Evolutionary conservation across 2,113 vertebrate species (phyloP).

Genomic region (Amphilophus citrinellus): DNA sequence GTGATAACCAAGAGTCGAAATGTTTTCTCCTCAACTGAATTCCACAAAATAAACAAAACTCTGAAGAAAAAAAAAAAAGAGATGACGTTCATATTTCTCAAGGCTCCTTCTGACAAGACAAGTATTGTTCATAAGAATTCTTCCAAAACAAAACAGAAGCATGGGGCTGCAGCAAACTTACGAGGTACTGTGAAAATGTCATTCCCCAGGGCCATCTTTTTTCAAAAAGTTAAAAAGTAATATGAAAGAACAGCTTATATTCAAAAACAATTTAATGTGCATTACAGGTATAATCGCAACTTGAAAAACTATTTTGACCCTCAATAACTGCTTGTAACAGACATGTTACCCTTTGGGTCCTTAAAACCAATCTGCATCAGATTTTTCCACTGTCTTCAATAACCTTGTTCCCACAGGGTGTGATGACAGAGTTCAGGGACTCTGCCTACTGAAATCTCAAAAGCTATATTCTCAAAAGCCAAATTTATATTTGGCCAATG

Average conservation of each 20-base stretch:
- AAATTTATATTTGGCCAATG: background rate
- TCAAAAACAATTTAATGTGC: conserved; percentile 31
- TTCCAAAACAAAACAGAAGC: conserved; percentile 2
- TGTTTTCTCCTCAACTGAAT: conserved; percentile 5
- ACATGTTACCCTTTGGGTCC: too few relatives aligned
- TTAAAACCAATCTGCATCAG: background rate
- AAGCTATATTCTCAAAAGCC: background rate
- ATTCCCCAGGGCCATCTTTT: background rate
- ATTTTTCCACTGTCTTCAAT: background rate
- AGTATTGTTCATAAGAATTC: conserved; percentile 51
- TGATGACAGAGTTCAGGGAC: too few relatives aligned
- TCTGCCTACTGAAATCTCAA: background rate
- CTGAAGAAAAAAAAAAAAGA: background rate
- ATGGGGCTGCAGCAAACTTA: background rate
- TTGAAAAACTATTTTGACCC: background rate
- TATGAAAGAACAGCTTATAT: conserved; percentile 42
- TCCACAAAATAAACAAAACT: conserved; percentile 5
- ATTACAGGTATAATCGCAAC: background rate
- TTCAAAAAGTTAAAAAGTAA: background rate
- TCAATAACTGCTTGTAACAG: background rate
- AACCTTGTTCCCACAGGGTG: background rate
- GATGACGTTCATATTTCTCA: conserved; percentile 14
- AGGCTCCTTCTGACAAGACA: conserved; percentile 20
- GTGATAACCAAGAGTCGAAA: background rate
- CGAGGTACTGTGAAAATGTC: conserved; percentile 6